Percentiles rank a stretch among this genome's conserved stretches.
phyloP scores from a whole-genome alignment of 2,888 invertebrate species.

The Exocentrus adspersus region DNA sequence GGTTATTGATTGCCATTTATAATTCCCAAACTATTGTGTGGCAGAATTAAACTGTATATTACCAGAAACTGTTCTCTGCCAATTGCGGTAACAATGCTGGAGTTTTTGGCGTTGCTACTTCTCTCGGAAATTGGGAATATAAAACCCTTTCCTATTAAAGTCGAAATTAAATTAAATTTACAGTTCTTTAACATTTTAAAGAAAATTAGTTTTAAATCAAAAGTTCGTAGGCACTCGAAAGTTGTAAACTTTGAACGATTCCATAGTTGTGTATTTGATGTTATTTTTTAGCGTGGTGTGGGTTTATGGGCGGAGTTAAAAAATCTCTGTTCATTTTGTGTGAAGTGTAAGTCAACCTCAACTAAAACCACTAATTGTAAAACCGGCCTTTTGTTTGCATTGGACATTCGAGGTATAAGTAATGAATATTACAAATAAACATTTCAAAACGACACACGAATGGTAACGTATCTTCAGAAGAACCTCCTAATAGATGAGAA shows the following conservation, averaged over 20 bases:
- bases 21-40: not conserved
- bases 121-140: not conserved
- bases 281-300: not conserved
- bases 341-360: slow-evolving; percentile 21
- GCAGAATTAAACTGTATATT: not conserved
- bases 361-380: slow-evolving; percentile 23
- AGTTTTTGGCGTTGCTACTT: not conserved
- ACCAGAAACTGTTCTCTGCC: not conserved
- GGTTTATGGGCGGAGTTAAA: slow-evolving; percentile 22
- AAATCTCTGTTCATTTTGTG: slow-evolving; percentile 26
- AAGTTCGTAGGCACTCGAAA: too few species aligned
- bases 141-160: not conserved
- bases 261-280: not conserved
- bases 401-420: slow-evolving; percentile 8
- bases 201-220: too few species aligned
- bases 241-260: too few species aligned
- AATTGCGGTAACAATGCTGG: not conserved
- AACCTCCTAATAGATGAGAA: not conserved
- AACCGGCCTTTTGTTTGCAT: slow-evolving; percentile 23
- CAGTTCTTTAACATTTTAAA: too few species aligned
- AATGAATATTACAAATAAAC: slow-evolving; percentile 24
- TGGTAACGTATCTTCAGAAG: not conserved
- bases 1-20: slow-evolving; percentile 19
- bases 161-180: too few species aligned
- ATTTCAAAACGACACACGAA: slow-evolving; percentile 2